These are phyloP conservation scores for Philonicus albiceps DNA, from an alignment of 2,888 invertebrate genomes.

Conservation along the genomic window DNA sequence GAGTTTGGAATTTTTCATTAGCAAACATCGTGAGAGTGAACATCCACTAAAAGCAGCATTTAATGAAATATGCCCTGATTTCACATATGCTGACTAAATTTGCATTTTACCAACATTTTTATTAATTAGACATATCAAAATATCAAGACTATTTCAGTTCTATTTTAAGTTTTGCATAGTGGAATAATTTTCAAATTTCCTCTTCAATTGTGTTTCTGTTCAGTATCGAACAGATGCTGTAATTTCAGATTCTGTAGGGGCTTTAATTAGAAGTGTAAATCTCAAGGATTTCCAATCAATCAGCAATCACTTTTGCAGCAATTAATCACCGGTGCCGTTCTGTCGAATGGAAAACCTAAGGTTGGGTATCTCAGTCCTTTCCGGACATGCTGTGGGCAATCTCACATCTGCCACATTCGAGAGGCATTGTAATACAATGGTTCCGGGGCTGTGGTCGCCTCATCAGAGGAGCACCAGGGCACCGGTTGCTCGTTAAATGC, in stretches of 20 bases:
- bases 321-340: neutral
- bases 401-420: neutral
- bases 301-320: neutral
- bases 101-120: neutral
- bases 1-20: too few relatives aligned
- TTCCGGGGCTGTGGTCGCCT: neutral
- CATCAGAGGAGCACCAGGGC: neutral
- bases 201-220: neutral
- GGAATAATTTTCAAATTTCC: neutral
- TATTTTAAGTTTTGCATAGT: neutral
- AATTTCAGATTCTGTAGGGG: neutral
- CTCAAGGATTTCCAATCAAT: neutral
- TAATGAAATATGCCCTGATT: neutral
- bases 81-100: neutral
- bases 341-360: neutral
- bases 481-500: neutral
- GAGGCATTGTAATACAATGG: neutral
- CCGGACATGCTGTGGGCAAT: neutral
- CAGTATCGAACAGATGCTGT: neutral
- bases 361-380: neutral
- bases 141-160: too few relatives aligned
- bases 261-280: neutral
- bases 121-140: too few relatives aligned
- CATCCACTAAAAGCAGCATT: too few relatives aligned
- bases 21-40: too few relatives aligned